These are phyloP conservation scores for Pasiphila rectangulata DNA, from an alignment of 2,888 invertebrate species.

Conservation along the genomic window DNA sequence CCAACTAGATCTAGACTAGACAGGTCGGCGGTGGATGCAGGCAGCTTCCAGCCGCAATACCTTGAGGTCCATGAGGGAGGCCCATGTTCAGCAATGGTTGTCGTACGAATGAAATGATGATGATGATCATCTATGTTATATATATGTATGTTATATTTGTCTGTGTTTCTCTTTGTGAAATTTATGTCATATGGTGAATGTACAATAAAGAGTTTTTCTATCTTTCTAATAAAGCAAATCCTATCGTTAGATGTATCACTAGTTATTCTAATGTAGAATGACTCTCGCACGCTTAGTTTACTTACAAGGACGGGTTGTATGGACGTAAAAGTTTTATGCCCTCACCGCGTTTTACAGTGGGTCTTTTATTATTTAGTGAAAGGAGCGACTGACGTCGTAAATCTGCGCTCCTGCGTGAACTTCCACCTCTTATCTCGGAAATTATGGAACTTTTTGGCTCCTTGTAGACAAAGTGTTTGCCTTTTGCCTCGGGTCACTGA, in stretches of 20 bases:
- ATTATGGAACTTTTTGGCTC: conserved; percentile 79
- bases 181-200: no score
- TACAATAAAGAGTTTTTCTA: no score
- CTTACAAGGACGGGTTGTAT: conserved; percentile 75
- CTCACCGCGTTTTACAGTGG: conserved; percentile 77
- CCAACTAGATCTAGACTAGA: no score
- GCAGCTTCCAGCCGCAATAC: no score
- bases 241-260: conserved; percentile 28
- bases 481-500: conserved; percentile 73
- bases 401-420: conserved; percentile 80
- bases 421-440: conserved; percentile 80
- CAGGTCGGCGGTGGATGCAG: no score
- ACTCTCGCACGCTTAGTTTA: conserved; percentile 60
- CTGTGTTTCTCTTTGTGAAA: no score
- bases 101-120: no score
- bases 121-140: no score
- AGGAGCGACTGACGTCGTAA: conserved; percentile 80
- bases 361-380: conserved; percentile 81
- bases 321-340: conserved; percentile 79
- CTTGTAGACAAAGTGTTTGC: conserved; percentile 79
- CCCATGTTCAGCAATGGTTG: no score
- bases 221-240: no score
- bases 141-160: no score
- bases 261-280: conserved; percentile 40
- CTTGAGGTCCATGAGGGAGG: no score